Evolutionary conservation across 2,888 invertebrate genomes (phyloP).

Genomic region (Caenorhabditis macrosperma): DNA sequence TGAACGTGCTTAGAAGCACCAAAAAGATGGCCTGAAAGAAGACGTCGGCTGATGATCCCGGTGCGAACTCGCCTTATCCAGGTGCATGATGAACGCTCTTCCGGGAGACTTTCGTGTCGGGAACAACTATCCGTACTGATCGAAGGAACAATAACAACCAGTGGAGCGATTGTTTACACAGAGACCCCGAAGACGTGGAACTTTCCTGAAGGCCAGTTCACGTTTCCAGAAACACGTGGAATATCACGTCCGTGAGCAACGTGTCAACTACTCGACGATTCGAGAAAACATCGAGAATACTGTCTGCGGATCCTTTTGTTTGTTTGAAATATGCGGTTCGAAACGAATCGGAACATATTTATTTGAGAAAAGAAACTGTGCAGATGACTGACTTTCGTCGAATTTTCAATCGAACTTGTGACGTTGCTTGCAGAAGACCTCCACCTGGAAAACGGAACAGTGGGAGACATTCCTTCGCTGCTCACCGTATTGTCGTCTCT

Average conservation of each 20-base stretch:
- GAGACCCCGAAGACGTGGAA: not conserved
- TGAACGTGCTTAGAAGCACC: not conserved
- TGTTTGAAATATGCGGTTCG: too few relatives aligned
- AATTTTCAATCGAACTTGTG: not conserved
- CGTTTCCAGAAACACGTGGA: too few relatives aligned
- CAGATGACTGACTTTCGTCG: not conserved
- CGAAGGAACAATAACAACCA: not conserved
- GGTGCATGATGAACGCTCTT: constrained; percentile 12
- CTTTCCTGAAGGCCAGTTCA: too few relatives aligned
- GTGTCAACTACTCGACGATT: too few relatives aligned
- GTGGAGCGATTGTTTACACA: not conserved
- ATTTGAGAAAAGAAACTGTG: not conserved
- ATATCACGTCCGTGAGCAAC: too few relatives aligned
- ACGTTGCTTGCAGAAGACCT: constrained; percentile 29
- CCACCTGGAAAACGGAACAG: constrained; percentile 15
- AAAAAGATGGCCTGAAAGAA: not conserved
- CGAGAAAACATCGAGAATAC: too few relatives aligned
- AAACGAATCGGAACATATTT: too few relatives aligned
- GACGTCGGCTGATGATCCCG: not conserved
- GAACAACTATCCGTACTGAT: not conserved
- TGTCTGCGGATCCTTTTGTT: too few relatives aligned
- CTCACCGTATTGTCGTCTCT: constrained; percentile 26
- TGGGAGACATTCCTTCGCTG: not conserved
- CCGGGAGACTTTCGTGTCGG: constrained; percentile 1
- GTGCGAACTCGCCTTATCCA: constrained; percentile 12